Conservation (phyloP, 2,888 invertebrate species). For the Thymelicus sylvestris region DNA sequence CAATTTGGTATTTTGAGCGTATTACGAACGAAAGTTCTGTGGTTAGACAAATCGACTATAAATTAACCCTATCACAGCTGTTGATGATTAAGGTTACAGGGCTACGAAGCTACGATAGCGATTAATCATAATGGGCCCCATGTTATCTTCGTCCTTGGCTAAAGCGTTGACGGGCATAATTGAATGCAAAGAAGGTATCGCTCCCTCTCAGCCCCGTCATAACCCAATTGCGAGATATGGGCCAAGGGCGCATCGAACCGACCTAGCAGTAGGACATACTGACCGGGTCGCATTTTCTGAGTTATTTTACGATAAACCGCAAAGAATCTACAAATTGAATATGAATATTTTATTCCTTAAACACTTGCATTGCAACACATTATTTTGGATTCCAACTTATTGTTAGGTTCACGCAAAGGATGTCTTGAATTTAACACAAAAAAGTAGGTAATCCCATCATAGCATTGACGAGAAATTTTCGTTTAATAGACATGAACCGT, state of each 20-base stretch:
- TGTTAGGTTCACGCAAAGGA: no score
- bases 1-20: no score
- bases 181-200: conserved; percentile 42
- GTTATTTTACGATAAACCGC: background rate
- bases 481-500: no score
- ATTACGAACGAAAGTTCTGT: no score
- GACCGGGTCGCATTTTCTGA: conserved; percentile 15
- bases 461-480: no score
- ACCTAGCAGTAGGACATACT: conserved; percentile 49
- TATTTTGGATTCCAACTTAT: no score
- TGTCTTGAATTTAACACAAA: no score
- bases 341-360: no score
- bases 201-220: conserved; percentile 39
- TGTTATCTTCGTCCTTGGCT: conserved; percentile 43
- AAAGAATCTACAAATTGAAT: background rate
- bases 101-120: conserved; percentile 41
- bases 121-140: conserved; percentile 33
- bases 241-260: conserved; percentile 46
- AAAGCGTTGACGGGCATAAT: conserved; percentile 43
- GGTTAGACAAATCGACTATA: background rate
- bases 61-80: conserved; percentile 10
- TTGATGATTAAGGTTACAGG: conserved; percentile 27
- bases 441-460: no score
- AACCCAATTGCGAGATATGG: conserved; percentile 50
- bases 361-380: no score